Conservation (phyloP, 2,797 vertebrate genomes). For the Typhlichthys subterraneus region DNA sequence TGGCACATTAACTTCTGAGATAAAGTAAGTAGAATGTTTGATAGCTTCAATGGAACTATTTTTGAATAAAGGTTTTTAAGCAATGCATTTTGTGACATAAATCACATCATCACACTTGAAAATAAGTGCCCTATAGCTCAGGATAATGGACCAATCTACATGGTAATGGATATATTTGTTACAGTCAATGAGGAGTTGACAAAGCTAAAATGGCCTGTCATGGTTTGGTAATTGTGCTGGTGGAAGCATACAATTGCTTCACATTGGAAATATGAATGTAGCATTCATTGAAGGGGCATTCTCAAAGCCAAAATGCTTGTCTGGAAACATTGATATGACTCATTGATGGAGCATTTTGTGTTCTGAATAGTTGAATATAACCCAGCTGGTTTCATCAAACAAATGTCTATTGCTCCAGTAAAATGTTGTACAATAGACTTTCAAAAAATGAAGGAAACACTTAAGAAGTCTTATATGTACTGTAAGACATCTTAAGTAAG, state of each 20-base stretch:
- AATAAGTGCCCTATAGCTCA: slow-evolving; percentile 52
- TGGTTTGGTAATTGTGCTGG: slow-evolving; percentile 65
- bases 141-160: slow-evolving; percentile 69
- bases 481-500: too few species aligned
- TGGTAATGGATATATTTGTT: slow-evolving; percentile 69
- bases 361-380: background rate
- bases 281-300: slow-evolving; percentile 36
- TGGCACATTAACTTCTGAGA: background rate
- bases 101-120: slow-evolving; percentile 55
- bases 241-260: slow-evolving; percentile 56
- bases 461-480: too few species aligned
- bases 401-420: too few species aligned
- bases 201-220: slow-evolving; percentile 67
- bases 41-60: slow-evolving; percentile 18
- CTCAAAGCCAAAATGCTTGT: slow-evolving; percentile 43
- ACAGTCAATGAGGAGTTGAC: slow-evolving; percentile 62
- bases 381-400: too few species aligned
- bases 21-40: slow-evolving; percentile 12
- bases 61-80: slow-evolving; percentile 42
- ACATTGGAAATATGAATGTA: slow-evolving; percentile 52
- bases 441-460: too few species aligned
- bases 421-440: too few species aligned
- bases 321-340: slow-evolving; percentile 25
- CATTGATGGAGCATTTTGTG: slow-evolving; percentile 20
- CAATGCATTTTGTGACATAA: slow-evolving; percentile 34